Conservation (phyloP, 2,113 vertebrate genomes). For the Nesospiza acunhae region DNA sequence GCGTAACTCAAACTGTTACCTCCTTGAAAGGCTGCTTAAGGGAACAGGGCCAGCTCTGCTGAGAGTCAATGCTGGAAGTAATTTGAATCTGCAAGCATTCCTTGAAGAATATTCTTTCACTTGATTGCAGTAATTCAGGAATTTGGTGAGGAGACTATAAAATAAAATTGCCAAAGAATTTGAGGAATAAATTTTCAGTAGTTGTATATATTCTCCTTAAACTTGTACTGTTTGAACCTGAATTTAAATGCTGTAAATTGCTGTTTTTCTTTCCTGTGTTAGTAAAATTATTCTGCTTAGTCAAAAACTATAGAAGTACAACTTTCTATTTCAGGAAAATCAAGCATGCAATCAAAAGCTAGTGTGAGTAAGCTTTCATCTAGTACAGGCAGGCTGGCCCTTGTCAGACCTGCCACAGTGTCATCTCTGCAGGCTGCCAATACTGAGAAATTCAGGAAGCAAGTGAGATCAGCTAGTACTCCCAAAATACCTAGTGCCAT, state of each 20-base stretch:
- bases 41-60: neutral
- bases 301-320: neutral
- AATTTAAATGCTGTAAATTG: neutral
- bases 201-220: neutral
- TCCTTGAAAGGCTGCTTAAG: neutral
- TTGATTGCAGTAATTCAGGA: neutral
- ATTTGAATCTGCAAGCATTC: neutral
- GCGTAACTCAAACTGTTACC: neutral
- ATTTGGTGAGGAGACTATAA: neutral
- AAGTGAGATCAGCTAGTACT: neutral
- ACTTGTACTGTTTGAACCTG: neutral
- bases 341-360: slow-evolving; percentile 12
- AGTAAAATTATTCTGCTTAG: neutral
- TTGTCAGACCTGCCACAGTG: neutral
- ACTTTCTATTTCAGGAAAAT: slow-evolving; percentile 56
- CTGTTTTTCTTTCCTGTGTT: neutral
- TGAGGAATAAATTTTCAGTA: neutral
- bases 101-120: neutral
- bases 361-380: slow-evolving; percentile 49
- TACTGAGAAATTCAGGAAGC: neutral
- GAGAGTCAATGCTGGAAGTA: neutral
- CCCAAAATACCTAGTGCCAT: neutral
- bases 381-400: neutral
- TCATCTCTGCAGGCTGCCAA: slow-evolving; percentile 24
- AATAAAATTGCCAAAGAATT: neutral